These are phyloP conservation scores for Rhyacichthys aspro DNA, from an alignment of 2,797 vertebrate genomes.

Conservation along the genomic window DNA sequence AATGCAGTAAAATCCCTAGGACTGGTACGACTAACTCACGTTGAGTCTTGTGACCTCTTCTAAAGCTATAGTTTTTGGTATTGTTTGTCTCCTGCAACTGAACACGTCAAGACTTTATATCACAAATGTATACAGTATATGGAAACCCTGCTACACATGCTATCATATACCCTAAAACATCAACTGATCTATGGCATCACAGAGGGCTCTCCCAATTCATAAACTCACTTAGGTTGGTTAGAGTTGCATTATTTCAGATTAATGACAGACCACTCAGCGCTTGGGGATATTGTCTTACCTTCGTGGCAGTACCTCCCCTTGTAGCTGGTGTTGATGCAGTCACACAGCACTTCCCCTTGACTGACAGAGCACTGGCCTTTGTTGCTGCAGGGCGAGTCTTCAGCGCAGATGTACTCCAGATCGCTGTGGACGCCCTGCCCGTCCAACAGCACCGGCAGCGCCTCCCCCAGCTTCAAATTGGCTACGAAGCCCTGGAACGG, in stretches of 20 bases:
- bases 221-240: background rate
- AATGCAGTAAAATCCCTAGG: too few species aligned
- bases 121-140: too few species aligned
- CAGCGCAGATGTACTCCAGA: constrained; percentile 81
- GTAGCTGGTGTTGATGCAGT: constrained; percentile 88
- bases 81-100: too few species aligned
- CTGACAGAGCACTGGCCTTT: constrained; percentile 82
- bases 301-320: constrained; percentile 90
- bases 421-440: constrained; percentile 89
- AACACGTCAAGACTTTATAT: too few species aligned
- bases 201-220: background rate
- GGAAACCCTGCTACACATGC: too few species aligned
- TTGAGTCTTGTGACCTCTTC: too few species aligned
- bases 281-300: constrained; percentile 80
- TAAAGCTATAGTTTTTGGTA: too few species aligned
- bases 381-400: constrained; percentile 88
- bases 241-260: background rate
- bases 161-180: too few species aligned
- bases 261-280: background rate
- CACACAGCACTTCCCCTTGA: constrained; percentile 86
- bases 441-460: constrained; percentile 84
- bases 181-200: too few species aligned
- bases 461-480: constrained; percentile 88
- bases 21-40: too few species aligned
- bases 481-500: constrained; percentile 89